Evolutionary conservation across 2,797 vertebrate species (phyloP).

Genomic region (Acomys russatus): DNA sequence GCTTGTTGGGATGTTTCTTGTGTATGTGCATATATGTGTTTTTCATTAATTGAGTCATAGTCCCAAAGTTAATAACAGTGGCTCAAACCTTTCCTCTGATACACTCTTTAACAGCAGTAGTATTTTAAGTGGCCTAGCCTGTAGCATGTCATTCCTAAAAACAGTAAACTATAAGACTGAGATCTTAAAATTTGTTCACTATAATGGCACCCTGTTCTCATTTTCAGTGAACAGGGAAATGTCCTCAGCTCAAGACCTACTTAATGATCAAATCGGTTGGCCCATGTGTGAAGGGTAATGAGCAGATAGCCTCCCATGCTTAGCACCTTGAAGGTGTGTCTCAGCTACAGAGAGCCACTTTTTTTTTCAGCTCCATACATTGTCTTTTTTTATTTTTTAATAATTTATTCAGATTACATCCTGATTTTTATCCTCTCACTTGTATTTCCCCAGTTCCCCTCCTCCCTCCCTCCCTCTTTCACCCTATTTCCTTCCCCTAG

Average conservation of each 20-base stretch:
- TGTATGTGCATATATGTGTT: background rate
- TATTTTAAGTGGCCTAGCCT: conserved; percentile 8
- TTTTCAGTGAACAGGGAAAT: background rate
- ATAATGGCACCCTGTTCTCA: background rate
- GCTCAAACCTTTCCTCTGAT: background rate
- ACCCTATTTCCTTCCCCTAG: no score
- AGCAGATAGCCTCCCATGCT: background rate
- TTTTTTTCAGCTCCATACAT: background rate
- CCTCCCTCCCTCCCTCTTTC: no score
- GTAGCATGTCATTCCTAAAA: conserved; percentile 8
- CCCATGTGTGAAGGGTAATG: background rate
- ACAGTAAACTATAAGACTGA: background rate
- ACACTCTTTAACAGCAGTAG: conserved; percentile 7
- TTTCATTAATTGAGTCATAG: conserved; percentile 26
- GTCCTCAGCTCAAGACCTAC: no score
- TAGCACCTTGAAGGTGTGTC: background rate
- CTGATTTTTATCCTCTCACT: no score
- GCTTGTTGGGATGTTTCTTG: background rate
- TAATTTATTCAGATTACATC: no score
- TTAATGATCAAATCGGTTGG: background rate
- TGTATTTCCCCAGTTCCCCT: no score
- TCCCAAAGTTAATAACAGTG: conserved; percentile 3
- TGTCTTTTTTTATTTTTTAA: no score
- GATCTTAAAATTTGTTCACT: background rate
- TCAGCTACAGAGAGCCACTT: background rate